Evolutionary conservation across 2,797 vertebrate species (phyloP).

Genomic region (Mus spretus): DNA sequence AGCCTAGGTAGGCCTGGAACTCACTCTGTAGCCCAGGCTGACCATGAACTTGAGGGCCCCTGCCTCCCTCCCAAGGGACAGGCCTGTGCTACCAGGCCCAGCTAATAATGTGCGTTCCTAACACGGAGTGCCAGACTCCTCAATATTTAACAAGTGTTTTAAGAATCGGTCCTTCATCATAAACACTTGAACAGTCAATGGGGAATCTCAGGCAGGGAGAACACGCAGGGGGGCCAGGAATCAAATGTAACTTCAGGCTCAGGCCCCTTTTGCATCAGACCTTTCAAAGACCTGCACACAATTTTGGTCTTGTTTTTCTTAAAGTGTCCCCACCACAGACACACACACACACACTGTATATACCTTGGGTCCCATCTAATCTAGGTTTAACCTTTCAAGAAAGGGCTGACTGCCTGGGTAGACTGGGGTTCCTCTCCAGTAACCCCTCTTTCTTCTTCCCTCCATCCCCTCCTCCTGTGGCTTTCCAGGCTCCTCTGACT

Average conservation of each 20-base stretch:
- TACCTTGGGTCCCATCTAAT: no score
- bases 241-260: background rate
- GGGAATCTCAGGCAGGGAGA: background rate
- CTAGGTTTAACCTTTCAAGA: no score
- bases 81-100: background rate
- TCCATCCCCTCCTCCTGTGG: background rate
- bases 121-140: background rate
- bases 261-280: background rate
- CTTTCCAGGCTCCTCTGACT: background rate
- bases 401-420: no score
- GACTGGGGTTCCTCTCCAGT: no score
- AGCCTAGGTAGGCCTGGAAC: background rate
- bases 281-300: background rate
- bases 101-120: background rate
- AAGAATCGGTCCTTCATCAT: background rate
- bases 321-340: background rate
- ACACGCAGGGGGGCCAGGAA: background rate
- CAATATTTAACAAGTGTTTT: background rate
- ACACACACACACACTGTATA: no score
- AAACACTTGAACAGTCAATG: background rate
- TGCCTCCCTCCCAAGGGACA: background rate
- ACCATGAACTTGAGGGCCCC: background rate
- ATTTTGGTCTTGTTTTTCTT: background rate
- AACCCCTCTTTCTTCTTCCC: no score
- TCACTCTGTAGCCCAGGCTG: background rate